Percentiles rank a stretch among this genome's conserved stretches.
phyloP scores from a whole-genome alignment of 2,113 vertebrate genomes.

The Odocoileus hemionus region DNA sequence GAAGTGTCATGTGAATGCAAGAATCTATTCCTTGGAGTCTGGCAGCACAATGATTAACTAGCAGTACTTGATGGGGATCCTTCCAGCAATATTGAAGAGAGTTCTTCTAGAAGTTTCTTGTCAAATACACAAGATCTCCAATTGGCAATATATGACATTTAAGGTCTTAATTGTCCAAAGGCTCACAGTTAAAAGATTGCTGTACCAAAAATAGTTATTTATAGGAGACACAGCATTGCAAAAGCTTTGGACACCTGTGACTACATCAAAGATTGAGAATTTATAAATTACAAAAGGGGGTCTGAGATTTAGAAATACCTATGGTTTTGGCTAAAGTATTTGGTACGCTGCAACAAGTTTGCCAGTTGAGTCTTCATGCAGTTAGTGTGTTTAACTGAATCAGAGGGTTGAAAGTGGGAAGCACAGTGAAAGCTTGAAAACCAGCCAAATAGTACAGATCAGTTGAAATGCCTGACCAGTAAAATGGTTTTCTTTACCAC shows the following conservation, averaged over 20 bases:
- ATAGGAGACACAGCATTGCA: not conserved
- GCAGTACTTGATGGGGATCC: not conserved
- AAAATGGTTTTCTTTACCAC: not conserved
- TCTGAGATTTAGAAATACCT: not conserved
- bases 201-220: not conserved
- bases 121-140: not conserved
- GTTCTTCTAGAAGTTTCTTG: not conserved
- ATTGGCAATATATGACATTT: not conserved
- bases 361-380: not conserved
- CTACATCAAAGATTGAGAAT: not conserved
- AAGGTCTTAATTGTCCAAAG: not conserved
- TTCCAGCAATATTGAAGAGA: not conserved
- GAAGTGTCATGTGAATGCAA: not conserved
- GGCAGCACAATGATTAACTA: not conserved
- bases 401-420: not conserved
- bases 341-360: rapidly evolving
- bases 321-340: not conserved
- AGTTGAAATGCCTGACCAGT: no score
- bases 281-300: not conserved
- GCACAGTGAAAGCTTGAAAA: not conserved
- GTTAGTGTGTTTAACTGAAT: not conserved
- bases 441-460: not conserved
- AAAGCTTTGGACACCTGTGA: not conserved
- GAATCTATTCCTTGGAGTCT: not conserved
- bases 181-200: not conserved